These are phyloP conservation scores for Heterodera schachtii DNA, from an alignment of 1,140 invertebrate genomes.

Conservation along the genomic window DNA sequence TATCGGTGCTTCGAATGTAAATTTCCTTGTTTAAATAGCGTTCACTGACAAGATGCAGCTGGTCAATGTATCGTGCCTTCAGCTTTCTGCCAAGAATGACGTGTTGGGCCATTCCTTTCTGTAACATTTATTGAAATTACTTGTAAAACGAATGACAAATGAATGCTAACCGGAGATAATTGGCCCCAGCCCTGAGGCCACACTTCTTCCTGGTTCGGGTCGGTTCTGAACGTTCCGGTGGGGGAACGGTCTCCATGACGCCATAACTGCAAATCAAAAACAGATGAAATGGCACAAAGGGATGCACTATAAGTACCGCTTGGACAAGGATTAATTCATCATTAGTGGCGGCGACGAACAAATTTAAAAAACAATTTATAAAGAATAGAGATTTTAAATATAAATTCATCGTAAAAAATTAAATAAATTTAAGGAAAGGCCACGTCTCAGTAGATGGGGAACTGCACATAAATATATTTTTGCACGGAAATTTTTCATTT, in stretches of 20 bases:
- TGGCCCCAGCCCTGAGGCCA: conserved; percentile 37
- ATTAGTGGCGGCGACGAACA: not conserved
- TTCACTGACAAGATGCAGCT: conserved; percentile 27
- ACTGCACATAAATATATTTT: too few species aligned
- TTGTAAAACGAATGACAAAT: not conserved
- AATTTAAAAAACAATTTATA: not conserved
- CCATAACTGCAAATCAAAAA: conserved; percentile 24
- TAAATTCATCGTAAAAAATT: not conserved
- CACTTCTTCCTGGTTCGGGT: conserved; percentile 29
- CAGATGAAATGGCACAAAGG: not conserved
- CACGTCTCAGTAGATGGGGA: too few species aligned
- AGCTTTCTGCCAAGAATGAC: conserved; percentile 41
- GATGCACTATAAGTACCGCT: not conserved
- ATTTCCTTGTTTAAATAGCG: conserved; percentile 36
- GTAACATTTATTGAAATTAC: not conserved
- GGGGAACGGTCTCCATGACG: conserved; percentile 36
- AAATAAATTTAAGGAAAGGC: not conserved
- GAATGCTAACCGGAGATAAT: conserved; percentile 26
- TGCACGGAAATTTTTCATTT: too few species aligned
- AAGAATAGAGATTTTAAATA: not conserved
- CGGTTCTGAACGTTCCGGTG: conserved; percentile 22
- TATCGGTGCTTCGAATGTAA: conserved; percentile 39
- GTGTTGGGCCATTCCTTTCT: conserved; percentile 48
- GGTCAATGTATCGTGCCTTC: conserved; percentile 35
- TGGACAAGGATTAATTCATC: conserved; percentile 25